Conservation (phyloP, 2,113 vertebrate species). For the Poicephalus gulielmi region DNA sequence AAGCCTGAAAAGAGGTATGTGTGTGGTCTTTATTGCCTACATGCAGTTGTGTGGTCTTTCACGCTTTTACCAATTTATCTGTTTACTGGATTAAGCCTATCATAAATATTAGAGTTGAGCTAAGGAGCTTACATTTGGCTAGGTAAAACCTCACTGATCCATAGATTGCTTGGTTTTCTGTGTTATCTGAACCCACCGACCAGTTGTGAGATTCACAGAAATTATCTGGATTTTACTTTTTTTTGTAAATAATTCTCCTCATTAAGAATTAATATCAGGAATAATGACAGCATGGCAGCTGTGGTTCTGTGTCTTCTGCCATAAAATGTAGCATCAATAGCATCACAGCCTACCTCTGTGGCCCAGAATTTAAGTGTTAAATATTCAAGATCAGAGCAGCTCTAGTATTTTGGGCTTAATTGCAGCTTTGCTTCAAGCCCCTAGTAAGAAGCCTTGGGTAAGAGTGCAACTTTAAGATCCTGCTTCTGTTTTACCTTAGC, state of each 20-base stretch:
- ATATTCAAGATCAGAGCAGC: not conserved
- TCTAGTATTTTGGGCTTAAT: not conserved
- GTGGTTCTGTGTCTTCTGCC: not conserved
- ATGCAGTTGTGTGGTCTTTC: conserved; percentile 46
- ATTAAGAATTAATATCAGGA: not conserved
- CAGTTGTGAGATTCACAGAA: not conserved
- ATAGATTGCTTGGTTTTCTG: not conserved
- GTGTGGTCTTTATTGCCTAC: conserved; percentile 49
- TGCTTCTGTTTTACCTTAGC: not conserved
- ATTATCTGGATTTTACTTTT: not conserved
- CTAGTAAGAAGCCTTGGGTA: not conserved
- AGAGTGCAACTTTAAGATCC: not conserved
- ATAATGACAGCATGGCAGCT: not conserved
- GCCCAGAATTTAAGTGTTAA: not conserved
- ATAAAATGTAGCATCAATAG: not conserved
- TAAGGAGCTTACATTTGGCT: conserved; percentile 24
- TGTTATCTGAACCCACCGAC: not conserved
- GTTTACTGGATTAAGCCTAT: conserved; percentile 38
- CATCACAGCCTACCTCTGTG: not conserved
- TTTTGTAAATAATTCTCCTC: not conserved
- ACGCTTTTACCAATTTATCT: not conserved
- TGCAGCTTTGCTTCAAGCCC: not conserved
- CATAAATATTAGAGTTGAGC: conserved; percentile 16
- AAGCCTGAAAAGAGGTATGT: not conserved
- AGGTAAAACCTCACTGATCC: conserved; percentile 20